Base-by-base conservation (phyloP, 1,140 invertebrate genomes). In the Nebria ingens region DNA sequence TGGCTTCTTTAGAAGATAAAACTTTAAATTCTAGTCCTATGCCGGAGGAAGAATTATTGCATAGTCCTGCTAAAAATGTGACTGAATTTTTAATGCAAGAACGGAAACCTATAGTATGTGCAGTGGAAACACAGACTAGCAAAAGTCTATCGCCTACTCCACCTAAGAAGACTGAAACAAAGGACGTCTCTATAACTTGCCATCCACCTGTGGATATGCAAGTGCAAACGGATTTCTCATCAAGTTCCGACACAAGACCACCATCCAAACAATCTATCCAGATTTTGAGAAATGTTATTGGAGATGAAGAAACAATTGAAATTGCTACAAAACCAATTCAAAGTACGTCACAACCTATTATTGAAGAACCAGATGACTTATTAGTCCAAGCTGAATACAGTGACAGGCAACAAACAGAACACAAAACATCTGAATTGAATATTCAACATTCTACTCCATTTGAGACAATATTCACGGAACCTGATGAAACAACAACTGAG, bases 401-500 rank as follows among this genome's bases (percentile, higher is more conserved):
- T 64, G 81, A 73, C 21, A 70, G 71, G 60, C 65, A 75, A 63
- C 67, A 75, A 68, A 59, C 62, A 57, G 62, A 74, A 53, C 56
- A 58, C 2, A 53, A 62, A 38, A 76, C 76, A 23, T 77, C 80
- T 13, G 76, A 82, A 54, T 64, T 85, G 11, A 83, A 80, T 64
- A 85, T 85, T 20, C 71, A 81, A 20, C 84, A 83, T 0, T 65
- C 67, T n/a, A 83, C 87, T 60, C 79, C 85, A 0, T 88, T 88
- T 64, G 87, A 88, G 66, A 87, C 87, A 1, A 75, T 87, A 1
- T 76, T 88, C 58, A 76, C 84, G 0, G 86, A 89, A 67, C 86
- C 86, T 0, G 85, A 87, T 68, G 82, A 88, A 64, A 83, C 81
- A 9, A 84, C 81, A 1, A 87, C 84, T 9, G 86, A 89, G 71